These are phyloP conservation scores for Aptenodytes forsteri DNA, from an alignment of 2,113 vertebrate genomes.

Conservation along the genomic window DNA sequence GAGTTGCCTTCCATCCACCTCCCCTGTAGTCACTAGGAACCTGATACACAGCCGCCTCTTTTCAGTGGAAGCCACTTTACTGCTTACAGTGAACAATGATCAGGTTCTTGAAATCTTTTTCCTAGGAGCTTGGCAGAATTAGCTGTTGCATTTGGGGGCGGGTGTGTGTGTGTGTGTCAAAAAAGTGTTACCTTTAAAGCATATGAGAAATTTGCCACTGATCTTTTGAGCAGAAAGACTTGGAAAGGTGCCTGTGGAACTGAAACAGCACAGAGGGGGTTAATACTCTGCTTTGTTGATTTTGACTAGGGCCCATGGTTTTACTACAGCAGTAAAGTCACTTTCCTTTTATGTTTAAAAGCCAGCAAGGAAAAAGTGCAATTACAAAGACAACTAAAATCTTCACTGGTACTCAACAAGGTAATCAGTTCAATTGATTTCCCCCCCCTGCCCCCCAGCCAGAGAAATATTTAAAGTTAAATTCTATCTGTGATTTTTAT, in stretches of 20 bases:
- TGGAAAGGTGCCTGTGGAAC: not conserved
- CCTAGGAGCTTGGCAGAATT: not conserved
- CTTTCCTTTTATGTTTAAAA: slow-evolving; percentile 65
- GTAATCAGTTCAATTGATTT: slow-evolving; percentile 60
- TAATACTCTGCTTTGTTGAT: slow-evolving; percentile 28
- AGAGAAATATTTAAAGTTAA: slow-evolving; percentile 59
- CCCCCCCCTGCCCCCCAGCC: not conserved
- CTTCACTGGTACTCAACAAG: slow-evolving; percentile 56
- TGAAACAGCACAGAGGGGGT: not conserved
- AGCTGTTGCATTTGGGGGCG: not conserved
- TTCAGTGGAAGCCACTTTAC: not conserved
- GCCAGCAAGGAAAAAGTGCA: slow-evolving; percentile 55
- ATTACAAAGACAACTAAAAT: slow-evolving; percentile 65
- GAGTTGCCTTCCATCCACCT: too few relatives aligned
- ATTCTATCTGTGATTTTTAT: slow-evolving; percentile 47
- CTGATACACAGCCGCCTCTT: not conserved
- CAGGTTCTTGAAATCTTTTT: not conserved
- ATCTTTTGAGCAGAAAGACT: not conserved
- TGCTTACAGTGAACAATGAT: not conserved
- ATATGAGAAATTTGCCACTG: not conserved
- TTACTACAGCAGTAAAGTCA: slow-evolving; percentile 55
- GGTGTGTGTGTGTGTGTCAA: too few relatives aligned
- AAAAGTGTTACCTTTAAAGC: not conserved
- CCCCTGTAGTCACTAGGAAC: not conserved
- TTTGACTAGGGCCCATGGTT: slow-evolving; percentile 29